These are phyloP conservation scores for Octomys mimax DNA, from an alignment of 2,797 vertebrate species.

Conservation along the genomic window DNA sequence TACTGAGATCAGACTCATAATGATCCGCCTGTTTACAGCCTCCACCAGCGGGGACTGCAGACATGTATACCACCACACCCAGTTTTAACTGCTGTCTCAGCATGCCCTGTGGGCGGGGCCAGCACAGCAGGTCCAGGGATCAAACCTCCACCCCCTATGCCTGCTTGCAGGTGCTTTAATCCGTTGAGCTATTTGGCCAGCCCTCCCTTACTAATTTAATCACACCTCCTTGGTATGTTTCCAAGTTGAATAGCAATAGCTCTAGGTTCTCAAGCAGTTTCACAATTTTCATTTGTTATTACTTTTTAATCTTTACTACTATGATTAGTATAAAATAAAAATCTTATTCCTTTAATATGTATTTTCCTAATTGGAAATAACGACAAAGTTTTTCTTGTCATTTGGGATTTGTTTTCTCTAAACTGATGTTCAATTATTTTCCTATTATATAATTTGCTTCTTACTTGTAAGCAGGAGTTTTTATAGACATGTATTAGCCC, in stretches of 20 bases:
- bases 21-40: too few relatives aligned
- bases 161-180: too few relatives aligned
- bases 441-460: not conserved
- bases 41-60: too few relatives aligned
- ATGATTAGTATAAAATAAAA: slow-evolving; percentile 29
- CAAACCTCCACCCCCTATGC: too few relatives aligned
- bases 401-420: not conserved
- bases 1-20: too few relatives aligned
- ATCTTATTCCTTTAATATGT: not conserved
- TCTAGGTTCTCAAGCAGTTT: not conserved
- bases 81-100: too few relatives aligned
- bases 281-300: slow-evolving; percentile 20
- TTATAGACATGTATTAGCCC: not conserved
- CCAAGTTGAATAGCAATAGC: not conserved
- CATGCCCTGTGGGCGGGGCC: too few relatives aligned
- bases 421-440: not conserved
- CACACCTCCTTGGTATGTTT: not conserved
- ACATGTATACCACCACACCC: too few relatives aligned
- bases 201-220: not conserved
- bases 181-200: too few relatives aligned
- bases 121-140: too few relatives aligned
- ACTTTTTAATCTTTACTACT: slow-evolving; percentile 44
- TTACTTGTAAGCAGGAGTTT: not conserved
- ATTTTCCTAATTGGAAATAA: not conserved
- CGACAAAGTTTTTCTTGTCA: not conserved